A percentile compares a stretch with the other conserved stretches of the same genome.
These are phyloP conservation scores for Apodemia mormo DNA, from an alignment of 2,888 invertebrate species.

Conservation along the genomic window DNA sequence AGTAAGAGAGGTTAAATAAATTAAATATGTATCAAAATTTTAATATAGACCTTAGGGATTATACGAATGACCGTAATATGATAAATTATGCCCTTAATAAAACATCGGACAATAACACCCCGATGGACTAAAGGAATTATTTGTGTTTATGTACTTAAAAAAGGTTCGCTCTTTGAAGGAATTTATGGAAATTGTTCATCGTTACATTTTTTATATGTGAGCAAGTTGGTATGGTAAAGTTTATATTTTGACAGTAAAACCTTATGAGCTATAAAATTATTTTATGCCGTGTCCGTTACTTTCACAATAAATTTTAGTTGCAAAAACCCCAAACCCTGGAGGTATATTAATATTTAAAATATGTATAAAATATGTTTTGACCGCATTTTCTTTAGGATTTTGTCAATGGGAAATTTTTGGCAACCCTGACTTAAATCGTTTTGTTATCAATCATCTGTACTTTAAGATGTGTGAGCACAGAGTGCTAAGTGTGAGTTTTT, in stretches of 20 bases:
- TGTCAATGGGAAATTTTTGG: no score
- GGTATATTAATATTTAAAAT: neutral
- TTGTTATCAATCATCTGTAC: no score
- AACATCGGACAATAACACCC: slow-evolving; percentile 9
- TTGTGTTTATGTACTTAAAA: slow-evolving; percentile 21
- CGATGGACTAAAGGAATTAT: slow-evolving; percentile 14
- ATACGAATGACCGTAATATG: slow-evolving; percentile 1
- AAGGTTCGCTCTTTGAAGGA: slow-evolving; percentile 21
- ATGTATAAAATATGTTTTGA: no score
- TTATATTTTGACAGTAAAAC: slow-evolving; percentile 26
- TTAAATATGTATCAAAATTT: no score
- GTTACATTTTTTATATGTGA: slow-evolving; percentile 20
- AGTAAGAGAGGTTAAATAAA: no score
- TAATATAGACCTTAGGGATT: no score
- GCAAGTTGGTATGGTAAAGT: slow-evolving; percentile 7
- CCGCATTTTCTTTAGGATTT: no score
- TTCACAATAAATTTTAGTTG: slow-evolving; percentile 18
- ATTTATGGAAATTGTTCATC: slow-evolving; percentile 19
- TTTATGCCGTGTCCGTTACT: slow-evolving; percentile 19
- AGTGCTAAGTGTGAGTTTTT: no score
- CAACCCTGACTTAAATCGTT: no score
- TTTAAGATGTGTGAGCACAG: no score
- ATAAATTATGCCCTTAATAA: slow-evolving; percentile 10
- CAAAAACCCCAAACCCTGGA: neutral
- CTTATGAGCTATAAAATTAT: slow-evolving; percentile 22